Conservation (phyloP, 2,113 vertebrate species). For the Monopterus albus region DNA sequence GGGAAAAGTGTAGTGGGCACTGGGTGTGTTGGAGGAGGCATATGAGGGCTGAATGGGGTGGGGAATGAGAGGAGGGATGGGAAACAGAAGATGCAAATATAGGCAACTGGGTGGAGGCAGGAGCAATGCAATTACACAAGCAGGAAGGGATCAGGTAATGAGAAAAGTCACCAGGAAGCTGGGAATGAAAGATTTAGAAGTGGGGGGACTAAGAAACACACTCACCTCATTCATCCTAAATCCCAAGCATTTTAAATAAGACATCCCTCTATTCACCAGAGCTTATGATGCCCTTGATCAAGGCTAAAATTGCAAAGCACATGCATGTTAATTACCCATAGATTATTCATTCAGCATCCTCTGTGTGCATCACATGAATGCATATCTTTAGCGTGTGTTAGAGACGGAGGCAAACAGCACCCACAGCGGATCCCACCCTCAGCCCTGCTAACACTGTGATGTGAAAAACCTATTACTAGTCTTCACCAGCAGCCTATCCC, state of each 20-base stretch:
- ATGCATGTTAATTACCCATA: conserved; percentile 54
- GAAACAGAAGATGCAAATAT: conserved; percentile 7
- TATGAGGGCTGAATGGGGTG: background rate
- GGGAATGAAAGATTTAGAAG: conserved; percentile 28
- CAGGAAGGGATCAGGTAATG: conserved; percentile 41
- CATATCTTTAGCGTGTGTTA: conserved; percentile 36
- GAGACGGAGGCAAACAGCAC: conserved; percentile 29
- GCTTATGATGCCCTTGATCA: conserved; percentile 42
- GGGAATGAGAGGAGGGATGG: background rate
- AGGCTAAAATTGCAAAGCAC: conserved; percentile 32
- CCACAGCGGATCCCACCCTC: background rate
- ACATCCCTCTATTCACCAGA: conserved; percentile 22
- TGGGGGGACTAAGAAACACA: background rate
- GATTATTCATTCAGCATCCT: conserved; percentile 46
- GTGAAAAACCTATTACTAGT: conserved; percentile 65
- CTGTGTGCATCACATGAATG: conserved; percentile 24
- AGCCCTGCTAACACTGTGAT: conserved; percentile 41
- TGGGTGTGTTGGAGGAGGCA: background rate
- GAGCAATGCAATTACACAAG: conserved; percentile 38
- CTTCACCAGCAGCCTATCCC: conserved; percentile 61
- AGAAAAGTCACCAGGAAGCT: conserved; percentile 10
- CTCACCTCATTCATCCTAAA: conserved; percentile 26
- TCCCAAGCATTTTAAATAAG: conserved; percentile 39
- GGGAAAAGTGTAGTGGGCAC: conserved; percentile 1
- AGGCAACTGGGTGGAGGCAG: conserved; percentile 30